These are phyloP conservation scores for Agrotis clavis DNA, from an alignment of 2,888 invertebrate species.

Conservation along the genomic window DNA sequence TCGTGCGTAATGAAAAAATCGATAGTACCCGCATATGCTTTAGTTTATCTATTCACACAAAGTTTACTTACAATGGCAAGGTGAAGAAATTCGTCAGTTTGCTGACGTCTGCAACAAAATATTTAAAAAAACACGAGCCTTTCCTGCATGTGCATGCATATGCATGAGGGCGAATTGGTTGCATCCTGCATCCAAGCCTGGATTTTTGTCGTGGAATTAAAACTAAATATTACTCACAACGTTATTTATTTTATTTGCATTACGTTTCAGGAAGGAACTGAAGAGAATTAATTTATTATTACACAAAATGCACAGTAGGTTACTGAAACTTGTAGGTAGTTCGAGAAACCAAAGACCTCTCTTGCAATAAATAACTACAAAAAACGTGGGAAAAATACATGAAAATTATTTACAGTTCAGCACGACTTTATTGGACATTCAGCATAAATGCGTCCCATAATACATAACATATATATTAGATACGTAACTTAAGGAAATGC, in stretches of 20 bases:
- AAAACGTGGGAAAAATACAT: no score
- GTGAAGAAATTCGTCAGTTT: conserved; percentile 66
- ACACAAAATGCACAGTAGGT: not conserved
- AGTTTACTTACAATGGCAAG: conserved; percentile 61
- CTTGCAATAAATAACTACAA: not conserved
- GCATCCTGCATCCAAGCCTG: no score
- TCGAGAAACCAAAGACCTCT: no score
- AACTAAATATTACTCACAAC: no score
- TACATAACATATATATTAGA: no score
- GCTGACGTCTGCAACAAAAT: conserved; percentile 60
- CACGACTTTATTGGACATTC: not conserved
- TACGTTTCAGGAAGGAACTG: conserved; percentile 24
- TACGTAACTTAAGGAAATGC: not conserved
- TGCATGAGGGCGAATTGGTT: no score
- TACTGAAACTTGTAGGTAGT: not conserved
- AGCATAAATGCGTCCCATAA: not conserved
- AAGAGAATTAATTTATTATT: conserved; percentile 1
- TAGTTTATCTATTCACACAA: conserved; percentile 53
- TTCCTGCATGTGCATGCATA: no score
- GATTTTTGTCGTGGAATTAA: no score
- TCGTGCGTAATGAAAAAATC: conserved; percentile 39
- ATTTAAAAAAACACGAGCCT: not conserved
- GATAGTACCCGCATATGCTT: conserved; percentile 60
- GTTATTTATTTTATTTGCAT: conserved; percentile 6
- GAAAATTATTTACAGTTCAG: not conserved